Percentiles rank a stretch among this genome's conserved stretches.
Conservation (phyloP, 2,797 vertebrate genomes). For the Sebastolobus altivelis region DNA sequence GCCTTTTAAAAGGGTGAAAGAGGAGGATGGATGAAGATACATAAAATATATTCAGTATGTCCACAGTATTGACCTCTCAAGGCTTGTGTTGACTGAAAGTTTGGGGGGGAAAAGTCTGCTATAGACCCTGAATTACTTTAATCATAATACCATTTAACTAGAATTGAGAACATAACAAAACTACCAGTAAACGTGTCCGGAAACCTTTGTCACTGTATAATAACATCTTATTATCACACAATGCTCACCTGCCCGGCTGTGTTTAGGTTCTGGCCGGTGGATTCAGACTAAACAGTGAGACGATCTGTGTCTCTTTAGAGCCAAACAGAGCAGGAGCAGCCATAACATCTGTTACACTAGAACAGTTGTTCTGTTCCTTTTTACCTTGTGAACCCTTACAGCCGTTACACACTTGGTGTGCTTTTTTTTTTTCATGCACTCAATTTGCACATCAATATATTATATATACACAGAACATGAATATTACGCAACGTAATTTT, state of each 20-base stretch:
- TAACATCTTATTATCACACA: slow-evolving; percentile 1
- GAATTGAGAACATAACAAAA: background rate
- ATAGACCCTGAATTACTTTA: background rate
- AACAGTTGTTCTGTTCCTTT: slow-evolving; percentile 3
- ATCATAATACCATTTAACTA: background rate
- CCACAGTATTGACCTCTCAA: background rate
- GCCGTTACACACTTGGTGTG: no score
- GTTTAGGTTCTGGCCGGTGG: slow-evolving; percentile 42
- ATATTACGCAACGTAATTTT: no score
- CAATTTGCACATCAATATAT: no score
- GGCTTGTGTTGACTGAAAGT: background rate
- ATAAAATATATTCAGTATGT: background rate
- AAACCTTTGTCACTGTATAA: background rate
- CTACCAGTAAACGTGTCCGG: background rate
- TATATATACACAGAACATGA: no score
- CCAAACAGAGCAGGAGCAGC: slow-evolving; percentile 38
- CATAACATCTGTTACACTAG: slow-evolving; percentile 43
- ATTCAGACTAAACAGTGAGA: slow-evolving; percentile 66
- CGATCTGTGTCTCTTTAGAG: slow-evolving; percentile 23
- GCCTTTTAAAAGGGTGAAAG: background rate
- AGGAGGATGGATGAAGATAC: background rate
- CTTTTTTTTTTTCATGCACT: no score
- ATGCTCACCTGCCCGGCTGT: slow-evolving; percentile 30
- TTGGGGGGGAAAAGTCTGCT: background rate
- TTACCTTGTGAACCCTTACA: background rate